Evolutionary conservation across 1,140 invertebrate genomes (phyloP), one percentile per base, ranked within the genome.

Genomic region (Elymnias hypermnestra): DNA sequence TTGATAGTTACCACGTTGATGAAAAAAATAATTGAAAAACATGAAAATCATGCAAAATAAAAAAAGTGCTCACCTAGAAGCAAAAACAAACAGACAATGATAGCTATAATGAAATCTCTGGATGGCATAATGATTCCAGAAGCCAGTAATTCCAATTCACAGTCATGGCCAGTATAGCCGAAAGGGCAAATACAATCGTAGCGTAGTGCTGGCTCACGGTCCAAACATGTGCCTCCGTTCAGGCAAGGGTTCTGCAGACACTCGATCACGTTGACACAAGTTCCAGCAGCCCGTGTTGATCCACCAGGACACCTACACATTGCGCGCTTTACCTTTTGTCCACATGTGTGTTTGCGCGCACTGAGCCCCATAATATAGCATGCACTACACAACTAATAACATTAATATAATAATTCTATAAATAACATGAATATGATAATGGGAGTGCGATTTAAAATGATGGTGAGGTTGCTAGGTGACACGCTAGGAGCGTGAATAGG

Each of bases 61-160:
- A 53, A 58, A 72, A 63, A 89, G 71, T 77, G 75, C 92, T 92
- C 91, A 94, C 93, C 89, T 86, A 94, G 88, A 73, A 94, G 87
- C 63, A 91, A 87, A 76, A 92, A 89, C 58, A 93, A 88, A 88
- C 93, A 94, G 79, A 91, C 88, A 71, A 93, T 89, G 76, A 94
- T 88, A 71, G 92, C 92, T 82, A 94, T 92, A 87, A 94, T 92
- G 88, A 95, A 95, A 89, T 94, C 93, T 74, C 90, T 90, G 38
- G 92, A 93, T 21, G 93, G 92, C 70, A 91, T 92, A 74, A 94
- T 91, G 70, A 92, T 90, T 50, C 92, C 92, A n/a, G 92, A 91
- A 48, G 91, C 90, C 33, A 90, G 89, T 47, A 92, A 83, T 68
- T 91, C 91, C 56, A 94, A 76, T 73, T 95, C 93, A 82, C 95